phyloP scores from a whole-genome alignment of 2,797 vertebrate genomes.

The Coracias cyanogaster region DNA sequence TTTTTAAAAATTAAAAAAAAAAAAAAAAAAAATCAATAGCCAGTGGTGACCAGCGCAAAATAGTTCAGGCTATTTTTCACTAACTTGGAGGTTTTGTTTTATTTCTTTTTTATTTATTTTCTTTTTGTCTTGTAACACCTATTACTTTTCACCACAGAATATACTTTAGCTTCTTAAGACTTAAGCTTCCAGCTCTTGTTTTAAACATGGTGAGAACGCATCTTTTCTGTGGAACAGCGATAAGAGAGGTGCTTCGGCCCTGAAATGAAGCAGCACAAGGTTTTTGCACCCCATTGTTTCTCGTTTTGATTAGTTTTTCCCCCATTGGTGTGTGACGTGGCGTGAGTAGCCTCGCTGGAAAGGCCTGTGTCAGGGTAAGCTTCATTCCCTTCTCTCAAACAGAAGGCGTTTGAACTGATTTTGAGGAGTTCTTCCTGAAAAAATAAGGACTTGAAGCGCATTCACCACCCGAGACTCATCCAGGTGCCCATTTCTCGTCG shows the following conservation, averaged over 20 bases:
- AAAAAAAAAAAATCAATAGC: constrained; percentile 6
- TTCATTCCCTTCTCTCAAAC: not conserved
- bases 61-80: constrained; percentile 59
- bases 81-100: constrained; percentile 15
- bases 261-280: not conserved
- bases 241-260: constrained; percentile 41
- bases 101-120: not conserved
- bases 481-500: not conserved
- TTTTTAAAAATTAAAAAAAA: not conserved
- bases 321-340: not conserved
- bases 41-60: constrained; percentile 71
- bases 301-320: not conserved
- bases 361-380: not conserved
- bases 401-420: not conserved
- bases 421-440: not conserved
- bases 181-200: constrained; percentile 22
- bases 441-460: not conserved
- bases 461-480: not conserved
- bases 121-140: not conserved
- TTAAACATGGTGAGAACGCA: constrained; percentile 12
- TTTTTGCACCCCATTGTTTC: not conserved
- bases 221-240: constrained; percentile 49
- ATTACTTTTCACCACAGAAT: not conserved
- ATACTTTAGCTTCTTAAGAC: not conserved
- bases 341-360: not conserved